These are phyloP conservation scores for Chaenodraco wilsoni DNA, from an alignment of 2,797 vertebrate genomes.

Conservation along the genomic window DNA sequence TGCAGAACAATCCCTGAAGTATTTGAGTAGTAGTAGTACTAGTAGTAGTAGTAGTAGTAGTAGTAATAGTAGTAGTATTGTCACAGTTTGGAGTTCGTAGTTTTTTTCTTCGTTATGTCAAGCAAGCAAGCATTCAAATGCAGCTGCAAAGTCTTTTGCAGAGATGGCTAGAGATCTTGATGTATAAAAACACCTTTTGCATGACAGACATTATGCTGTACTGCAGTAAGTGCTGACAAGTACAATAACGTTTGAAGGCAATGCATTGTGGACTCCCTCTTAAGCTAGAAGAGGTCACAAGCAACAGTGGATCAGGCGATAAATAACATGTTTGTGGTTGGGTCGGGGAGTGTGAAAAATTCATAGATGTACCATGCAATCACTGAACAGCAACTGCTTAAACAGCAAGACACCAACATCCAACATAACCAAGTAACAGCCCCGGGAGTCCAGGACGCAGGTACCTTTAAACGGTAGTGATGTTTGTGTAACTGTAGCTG, in stretches of 20 bases:
- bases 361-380: constrained; percentile 74
- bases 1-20: constrained; percentile 94
- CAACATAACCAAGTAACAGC: constrained; percentile 70
- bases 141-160: constrained; percentile 75
- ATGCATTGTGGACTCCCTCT: constrained; percentile 82
- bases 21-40: constrained; percentile 86
- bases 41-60: constrained; percentile 72
- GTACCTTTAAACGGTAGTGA: constrained; percentile 77
- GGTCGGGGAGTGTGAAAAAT: constrained; percentile 51
- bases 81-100: constrained; percentile 90
- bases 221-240: constrained; percentile 82
- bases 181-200: constrained; percentile 84
- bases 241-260: constrained; percentile 81
- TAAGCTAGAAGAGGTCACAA: constrained; percentile 73
- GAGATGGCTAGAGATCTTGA: constrained; percentile 80
- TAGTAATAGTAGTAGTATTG: constrained; percentile 85
- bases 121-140: constrained; percentile 81
- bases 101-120: constrained; percentile 82
- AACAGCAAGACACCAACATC: constrained; percentile 66
- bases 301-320: constrained; percentile 71
- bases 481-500: constrained; percentile 79
- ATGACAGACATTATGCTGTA: constrained; percentile 90
- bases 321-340: constrained; percentile 61
- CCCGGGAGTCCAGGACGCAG: constrained; percentile 80
- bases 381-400: constrained; percentile 66